Evolutionary conservation across 2,113 vertebrate genomes (phyloP), one percentile per base, ranked within the genome.

Genomic region (Cyprinodon tularosa): DNA sequence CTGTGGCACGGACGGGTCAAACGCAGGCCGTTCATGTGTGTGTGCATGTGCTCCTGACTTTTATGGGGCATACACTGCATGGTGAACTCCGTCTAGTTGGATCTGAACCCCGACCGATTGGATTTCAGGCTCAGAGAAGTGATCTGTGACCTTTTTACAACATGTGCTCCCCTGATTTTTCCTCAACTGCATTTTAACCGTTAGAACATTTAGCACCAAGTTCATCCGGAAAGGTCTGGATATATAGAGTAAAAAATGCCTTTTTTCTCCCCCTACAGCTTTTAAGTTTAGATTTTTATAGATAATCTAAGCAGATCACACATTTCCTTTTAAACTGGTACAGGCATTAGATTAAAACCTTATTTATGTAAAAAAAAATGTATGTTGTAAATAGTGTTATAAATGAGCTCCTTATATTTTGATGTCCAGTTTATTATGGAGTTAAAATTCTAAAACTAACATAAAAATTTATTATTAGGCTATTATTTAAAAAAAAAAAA

Each of bases 71-170:
- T 82, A 42, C 78, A 88, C 86, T 86, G 71, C 59, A 77, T 72
- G 81, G 68, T 93, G 90, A 94, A 94, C 93, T 93, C 83, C 66
- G 76, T 91, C 93, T 95, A 92, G 94, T 94, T 95, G 91, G 83
- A 91, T 84, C 17, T 91, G 93, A 95, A 93, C 93, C 90, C 17
- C 89, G 83, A 90, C 91, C 53, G 87, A 95, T 93, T 88, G 79
- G 88, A 93, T 95, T 94, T 92, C 89, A 90, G 74, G 88, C 85
- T 76, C 36, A 40, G 66, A 74, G 62, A 79, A 5, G 73, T 53
- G 84, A 84, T 85, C 84, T 44, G 66, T 66, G 79, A 91, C 84
- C 83, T 84, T 84, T 78, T 81, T 70, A 82, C 81, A 84, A 85
- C 87, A 89, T 93, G 71, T 88, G 89, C 68, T 66, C 36, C 72